Base-by-base conservation (phyloP, 2,797 vertebrate species). In the Parotocinclus haroldoi region DNA sequence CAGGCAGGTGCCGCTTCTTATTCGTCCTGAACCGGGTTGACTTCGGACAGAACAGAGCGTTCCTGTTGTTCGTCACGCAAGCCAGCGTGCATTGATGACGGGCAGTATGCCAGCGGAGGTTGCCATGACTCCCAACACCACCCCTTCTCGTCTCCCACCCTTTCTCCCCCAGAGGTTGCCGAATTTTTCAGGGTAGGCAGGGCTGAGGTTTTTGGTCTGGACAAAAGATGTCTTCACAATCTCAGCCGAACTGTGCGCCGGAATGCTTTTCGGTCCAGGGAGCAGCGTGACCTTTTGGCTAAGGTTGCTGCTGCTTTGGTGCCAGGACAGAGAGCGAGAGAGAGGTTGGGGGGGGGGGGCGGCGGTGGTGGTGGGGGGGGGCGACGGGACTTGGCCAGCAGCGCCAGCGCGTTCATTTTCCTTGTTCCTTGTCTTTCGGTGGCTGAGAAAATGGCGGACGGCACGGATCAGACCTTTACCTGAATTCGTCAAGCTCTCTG, bases 191-290 rank as follows among this genome's bases (percentile, higher is more conserved):
- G 87, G 91, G 89, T 89, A 85, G 88, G 85, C 88, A 89, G 87
- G 88, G 92, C 90, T 91, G 91, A 65, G 90, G 89, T 80, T 92
- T 95, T 92, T 91, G 91, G 92, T 93, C 89, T 87, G 93, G 92
- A 96, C 92, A 96, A 95, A 95, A 96, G 93, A 93, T 92, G 90
- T 93, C 94, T 94, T 94, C 85, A 91, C 93, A 90, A 84, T 89
- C 92, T 96, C 92, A 93, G 93, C 92, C 92, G 90, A 96, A 93
- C 89, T 87, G 89, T 91, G 91, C 91, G 86, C 90, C 89, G 91
- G 91, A 95, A 94, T 89, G 90, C 85, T 88, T 86, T 84, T 89
- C 93, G 18, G 50, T 67, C 90, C 10, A 88, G 89, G 89, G 81
- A 85, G 85, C 92, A 89, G 93, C 89, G 90, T 93, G 90, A 95